Evolutionary conservation across 2,888 invertebrate species (phyloP), one percentile per base, ranked within the genome.

Genomic region (Xylota sylvarum): DNA sequence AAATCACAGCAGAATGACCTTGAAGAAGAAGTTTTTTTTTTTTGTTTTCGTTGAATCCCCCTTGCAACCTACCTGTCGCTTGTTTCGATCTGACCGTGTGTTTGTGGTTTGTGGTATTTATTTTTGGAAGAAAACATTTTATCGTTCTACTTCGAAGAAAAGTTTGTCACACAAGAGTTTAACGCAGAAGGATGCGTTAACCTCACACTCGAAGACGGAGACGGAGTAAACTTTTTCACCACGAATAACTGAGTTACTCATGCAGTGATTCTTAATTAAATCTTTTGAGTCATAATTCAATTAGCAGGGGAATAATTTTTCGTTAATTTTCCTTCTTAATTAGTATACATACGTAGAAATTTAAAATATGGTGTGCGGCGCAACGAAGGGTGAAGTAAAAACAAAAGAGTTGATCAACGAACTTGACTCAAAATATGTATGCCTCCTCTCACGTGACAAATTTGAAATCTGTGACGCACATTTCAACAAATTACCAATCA

Each of bases 1-100:
- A 86, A 82, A 78, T 86, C 82, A 86, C 82, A 40, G 60, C 62
- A 10, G 27, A 78, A 78, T 82, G 86, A 86, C 86, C 86, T 86
- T 86, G 86, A 82, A 23, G 73, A 69, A 58, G 50, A 82, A 43
- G 77, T 62, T 65, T 46, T 56, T 43, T 52, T 55, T 10, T 19
- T 5, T 3, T 23, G n/a, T 6, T 9, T 40, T 10, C 0, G 37
- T 17, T 32, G 9, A 23, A 23, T 23, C 23, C 23, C 23, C 23
- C 23, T 23, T 23, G 23, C 23, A 3, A 23, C 23, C 2, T 23
- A 23, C 23, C 23, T 23, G 23, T 23, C 3, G 23, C 23, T 23
- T 3, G 23, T 23, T 23, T 23, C 23, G 23, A 10, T 27, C 14
- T 14, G 37, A 19, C 32, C n/a, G 23, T 23, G 27, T 69, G 52